Evolutionary conservation across 2,797 vertebrate species (phyloP), one percentile per base, ranked within the genome.

Genomic region (Rhincodon typus): DNA sequence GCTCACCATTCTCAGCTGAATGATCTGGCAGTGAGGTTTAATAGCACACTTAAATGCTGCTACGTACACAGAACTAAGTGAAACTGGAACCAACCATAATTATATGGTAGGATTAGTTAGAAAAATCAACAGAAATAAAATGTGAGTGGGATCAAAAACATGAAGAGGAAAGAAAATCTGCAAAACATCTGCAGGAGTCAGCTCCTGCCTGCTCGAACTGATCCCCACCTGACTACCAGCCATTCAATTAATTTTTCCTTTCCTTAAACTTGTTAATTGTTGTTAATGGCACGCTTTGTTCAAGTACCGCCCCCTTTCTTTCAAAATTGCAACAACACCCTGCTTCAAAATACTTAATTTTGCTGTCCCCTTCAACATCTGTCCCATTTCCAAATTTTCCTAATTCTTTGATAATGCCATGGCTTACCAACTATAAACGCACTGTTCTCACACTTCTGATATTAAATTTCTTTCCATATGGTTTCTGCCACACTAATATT

Each of bases 111-210:
- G 62, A 69, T 93, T 69, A 69, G 90, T 38, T 67, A 25, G 66
- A 93, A 93, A 93, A 93, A 93, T 93, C 62, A 93, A 93, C 90
- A 42, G 5, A 93, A 93, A 69, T 69, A 69, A 67, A 93, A 93
- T 69, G 34, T 42, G 21, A 93, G 23, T 12, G n/a, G 23, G 38
- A 69, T 93, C 90, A 42, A 38, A 38, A 27, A 42, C 19, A 69
- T 69, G 23, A 93, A 93, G 38, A 42, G 21, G 19, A 69, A 84
- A 84, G 82, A 42, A n/a, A 66, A 67, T 30, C 50, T 90, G 57
- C 53, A 90, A 69, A 19, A 42, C n/a, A 93, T 42, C n/a, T 67
- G 90, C 72, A 77, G 25, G n/a, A 12, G 3, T n/a, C n/a, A 23
- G 7, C 21, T 93, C 66, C 25, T 69, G 66, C 38, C 8, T 69